Evolutionary conservation across 2,797 vertebrate species (phyloP).

Genomic region (Peromyscus eremicus): DNA sequence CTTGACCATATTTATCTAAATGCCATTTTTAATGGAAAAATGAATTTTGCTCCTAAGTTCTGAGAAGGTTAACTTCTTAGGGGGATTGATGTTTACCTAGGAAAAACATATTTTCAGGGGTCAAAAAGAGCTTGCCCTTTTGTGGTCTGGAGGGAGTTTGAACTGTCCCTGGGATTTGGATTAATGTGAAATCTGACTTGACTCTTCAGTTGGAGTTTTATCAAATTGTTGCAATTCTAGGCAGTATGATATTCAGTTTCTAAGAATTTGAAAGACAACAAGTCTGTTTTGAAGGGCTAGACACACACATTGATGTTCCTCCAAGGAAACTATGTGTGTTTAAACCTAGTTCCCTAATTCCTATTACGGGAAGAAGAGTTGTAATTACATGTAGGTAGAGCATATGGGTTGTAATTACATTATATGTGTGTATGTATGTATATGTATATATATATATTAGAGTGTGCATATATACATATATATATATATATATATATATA

Average conservation of each 20-base stretch:
- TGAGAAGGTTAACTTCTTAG: background rate
- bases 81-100: background rate
- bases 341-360: background rate
- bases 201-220: background rate
- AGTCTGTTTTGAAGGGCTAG: background rate
- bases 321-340: background rate
- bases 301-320: background rate
- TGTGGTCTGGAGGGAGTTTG: background rate
- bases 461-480: no score
- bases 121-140: background rate
- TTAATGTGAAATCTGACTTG: background rate
- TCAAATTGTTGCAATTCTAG: background rate
- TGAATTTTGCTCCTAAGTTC: background rate
- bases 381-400: background rate
- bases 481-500: background rate
- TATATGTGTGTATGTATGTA: no score
- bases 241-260: background rate
- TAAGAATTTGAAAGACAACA: slow-evolving; percentile 21
- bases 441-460: background rate
- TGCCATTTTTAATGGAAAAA: slow-evolving; percentile 15
- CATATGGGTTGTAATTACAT: background rate
- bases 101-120: background rate
- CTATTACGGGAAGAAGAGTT: background rate
- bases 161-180: background rate
- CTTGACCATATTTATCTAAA: background rate